These are phyloP conservation scores for Rhombomys opimus DNA, from an alignment of 2,113 vertebrate genomes.

Conservation along the genomic window DNA sequence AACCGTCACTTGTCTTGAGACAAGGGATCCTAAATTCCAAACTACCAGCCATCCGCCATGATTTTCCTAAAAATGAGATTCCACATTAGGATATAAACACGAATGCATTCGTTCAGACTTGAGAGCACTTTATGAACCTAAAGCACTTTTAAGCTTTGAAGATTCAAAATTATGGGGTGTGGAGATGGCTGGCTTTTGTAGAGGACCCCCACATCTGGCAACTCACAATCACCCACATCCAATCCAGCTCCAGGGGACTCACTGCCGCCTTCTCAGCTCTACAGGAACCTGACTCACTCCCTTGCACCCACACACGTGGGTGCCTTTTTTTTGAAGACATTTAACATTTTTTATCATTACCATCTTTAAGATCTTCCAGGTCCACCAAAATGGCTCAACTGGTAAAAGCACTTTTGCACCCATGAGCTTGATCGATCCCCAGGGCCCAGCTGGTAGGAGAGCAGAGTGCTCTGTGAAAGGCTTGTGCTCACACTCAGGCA, in stretches of 20 bases:
- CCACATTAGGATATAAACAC: not conserved
- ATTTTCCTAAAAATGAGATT: slow-evolving; percentile 5
- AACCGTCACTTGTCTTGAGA: slow-evolving; percentile 18
- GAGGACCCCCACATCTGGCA: not conserved
- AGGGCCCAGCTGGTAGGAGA: not conserved
- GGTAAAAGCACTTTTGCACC: not conserved
- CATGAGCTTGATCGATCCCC: not conserved
- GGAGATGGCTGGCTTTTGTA: too few relatives aligned
- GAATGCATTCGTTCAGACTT: not conserved
- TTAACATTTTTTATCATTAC: slow-evolving; percentile 7
- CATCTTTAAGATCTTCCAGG: not conserved
- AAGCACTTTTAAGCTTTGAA: slow-evolving; percentile 10
- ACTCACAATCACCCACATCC: not conserved
- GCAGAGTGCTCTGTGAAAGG: not conserved
- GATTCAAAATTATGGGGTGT: not conserved
- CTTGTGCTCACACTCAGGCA: too few relatives aligned
- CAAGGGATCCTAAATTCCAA: slow-evolving; percentile 26
- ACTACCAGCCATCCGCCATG: not conserved
- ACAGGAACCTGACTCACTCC: not conserved
- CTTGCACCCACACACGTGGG: too few relatives aligned
- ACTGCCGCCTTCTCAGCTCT: not conserved
- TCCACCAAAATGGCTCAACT: not conserved
- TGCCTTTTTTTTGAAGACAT: not conserved
- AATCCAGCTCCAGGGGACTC: too few relatives aligned
- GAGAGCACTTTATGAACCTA: not conserved